Evolutionary conservation across 30 jellyfish, hydroid and myxozoan species (phyloP), one percentile per base, ranked within the genome.

Genomic region (Catostylus mosaicus): DNA sequence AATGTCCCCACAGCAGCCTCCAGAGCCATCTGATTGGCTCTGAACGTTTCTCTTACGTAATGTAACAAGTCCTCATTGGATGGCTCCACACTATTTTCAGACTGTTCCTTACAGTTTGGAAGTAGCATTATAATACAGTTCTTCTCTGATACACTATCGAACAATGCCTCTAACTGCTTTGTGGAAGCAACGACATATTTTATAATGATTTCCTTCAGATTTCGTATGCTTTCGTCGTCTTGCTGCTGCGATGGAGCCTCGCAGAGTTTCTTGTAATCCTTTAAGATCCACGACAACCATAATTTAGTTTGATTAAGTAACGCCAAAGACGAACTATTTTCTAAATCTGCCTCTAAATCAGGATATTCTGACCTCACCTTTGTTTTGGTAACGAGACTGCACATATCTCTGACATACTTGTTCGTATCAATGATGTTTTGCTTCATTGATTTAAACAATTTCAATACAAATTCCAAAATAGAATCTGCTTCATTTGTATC

Each of bases 1-100:
- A 92, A 65, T n/a, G 93, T 85, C 50, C 92, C 86, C 0, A 86
- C 88, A 30, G 97, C 96, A 26, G 89, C 72, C 68, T 92, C 85
- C 95, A 92, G 73, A 3, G 96, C 89, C 86, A 48, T 79, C 54
- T 84, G 93, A 54, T 91, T 88, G 63, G 92, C 86, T 56, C 85
- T 74, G 47, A 76, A 80, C 36, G 98, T 69, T 37, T 74, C 96
- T 11, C 97, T 56, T n/a, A 86, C 95, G 31, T 73, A 77, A 8
- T 56, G 61, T 79, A 85, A 24, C n/a, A 86, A 31, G 47, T 76
- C 90, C n/a, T 88, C 96, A 40, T 68, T 68, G 37, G 96, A 78
- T 27, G 47, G 38, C 72, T 85, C 83, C 30, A 71, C 36, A 30
- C 61, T 50, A 38, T 23, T 43, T 35, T 85, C 79, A 9, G 40